Evolutionary conservation across 2,113 vertebrate species (phyloP).

Genomic region (Morphnarchus princeps): DNA sequence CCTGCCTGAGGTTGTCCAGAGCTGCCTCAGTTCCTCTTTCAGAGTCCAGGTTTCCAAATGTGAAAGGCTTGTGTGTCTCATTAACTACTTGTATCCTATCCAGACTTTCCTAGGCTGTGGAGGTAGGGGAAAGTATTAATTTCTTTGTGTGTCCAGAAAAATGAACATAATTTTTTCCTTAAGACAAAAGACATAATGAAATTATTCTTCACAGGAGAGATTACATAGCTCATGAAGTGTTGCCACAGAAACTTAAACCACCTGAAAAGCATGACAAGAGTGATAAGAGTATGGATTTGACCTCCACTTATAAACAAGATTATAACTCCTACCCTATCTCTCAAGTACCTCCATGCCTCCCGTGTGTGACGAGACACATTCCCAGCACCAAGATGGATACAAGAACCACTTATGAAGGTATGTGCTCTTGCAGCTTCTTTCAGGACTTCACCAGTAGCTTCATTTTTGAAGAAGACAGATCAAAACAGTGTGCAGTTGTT

Average conservation of each 20-base stretch:
- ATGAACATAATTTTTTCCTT: background rate
- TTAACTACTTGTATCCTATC: background rate
- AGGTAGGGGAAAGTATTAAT: background rate
- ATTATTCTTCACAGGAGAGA: conserved; percentile 59
- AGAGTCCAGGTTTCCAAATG: background rate
- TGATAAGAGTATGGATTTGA: conserved; percentile 58
- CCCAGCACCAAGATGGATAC: conserved; percentile 31
- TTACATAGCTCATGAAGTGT: conserved; percentile 37
- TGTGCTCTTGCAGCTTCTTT: background rate
- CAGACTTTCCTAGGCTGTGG: background rate
- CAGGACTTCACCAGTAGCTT: background rate
- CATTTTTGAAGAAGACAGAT: background rate
- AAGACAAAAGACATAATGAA: background rate
- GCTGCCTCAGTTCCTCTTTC: background rate
- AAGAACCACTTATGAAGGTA: conserved; percentile 66
- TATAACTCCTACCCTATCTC: background rate
- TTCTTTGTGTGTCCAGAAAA: background rate
- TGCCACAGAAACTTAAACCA: conserved; percentile 11
- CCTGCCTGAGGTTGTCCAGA: background rate
- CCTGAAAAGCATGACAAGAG: background rate
- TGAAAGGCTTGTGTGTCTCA: background rate
- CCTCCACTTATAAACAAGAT: conserved; percentile 61
- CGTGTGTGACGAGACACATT: background rate
- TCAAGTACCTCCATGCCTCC: conserved; percentile 12
- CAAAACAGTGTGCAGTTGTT: background rate